A percentile compares a stretch with the other conserved stretches of the same genome.
These are phyloP conservation scores for Loris lydekkerianus DNA, from an alignment of 2,797 vertebrate genomes.

Conservation along the genomic window DNA sequence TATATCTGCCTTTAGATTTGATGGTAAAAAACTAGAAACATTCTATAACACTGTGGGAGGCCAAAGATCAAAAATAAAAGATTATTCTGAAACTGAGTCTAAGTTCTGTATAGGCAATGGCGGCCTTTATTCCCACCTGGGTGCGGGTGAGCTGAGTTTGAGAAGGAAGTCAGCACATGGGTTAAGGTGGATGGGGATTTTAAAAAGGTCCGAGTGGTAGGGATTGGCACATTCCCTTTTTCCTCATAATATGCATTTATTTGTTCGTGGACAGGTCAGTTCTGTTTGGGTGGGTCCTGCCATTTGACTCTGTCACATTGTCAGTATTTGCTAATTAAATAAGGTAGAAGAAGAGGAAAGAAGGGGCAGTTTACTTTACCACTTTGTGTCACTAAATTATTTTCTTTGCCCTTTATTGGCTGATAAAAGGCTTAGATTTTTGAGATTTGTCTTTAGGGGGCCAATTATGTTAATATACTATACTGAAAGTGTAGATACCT, in stretches of 20 bases:
- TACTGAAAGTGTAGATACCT: not conserved
- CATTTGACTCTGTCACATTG: not conserved
- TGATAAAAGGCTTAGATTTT: not conserved
- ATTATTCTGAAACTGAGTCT: too few species aligned
- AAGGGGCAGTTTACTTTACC: not conserved
- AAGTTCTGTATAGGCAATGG: too few species aligned
- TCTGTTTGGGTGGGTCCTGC: too few species aligned
- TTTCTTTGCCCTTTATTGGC: slow-evolving; percentile 2
- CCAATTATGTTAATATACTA: slow-evolving; percentile 27
- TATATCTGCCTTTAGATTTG: slow-evolving; percentile 17
- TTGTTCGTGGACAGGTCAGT: too few species aligned
- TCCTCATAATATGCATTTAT: too few species aligned
- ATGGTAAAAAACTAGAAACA: not conserved
- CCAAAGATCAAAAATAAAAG: too few species aligned
- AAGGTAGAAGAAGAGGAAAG: not conserved
- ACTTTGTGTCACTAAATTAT: not conserved
- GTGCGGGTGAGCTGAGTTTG: too few species aligned
- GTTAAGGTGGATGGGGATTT: too few species aligned
- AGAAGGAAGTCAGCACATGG: too few species aligned
- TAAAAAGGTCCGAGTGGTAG: too few species aligned
- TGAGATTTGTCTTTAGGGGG: not conserved
- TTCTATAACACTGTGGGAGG: not conserved
- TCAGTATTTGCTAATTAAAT: not conserved
- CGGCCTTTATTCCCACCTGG: too few species aligned
- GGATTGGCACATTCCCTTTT: too few species aligned